Conservation (phyloP, 2,797 vertebrate species). For the Urophycis tenuis region DNA sequence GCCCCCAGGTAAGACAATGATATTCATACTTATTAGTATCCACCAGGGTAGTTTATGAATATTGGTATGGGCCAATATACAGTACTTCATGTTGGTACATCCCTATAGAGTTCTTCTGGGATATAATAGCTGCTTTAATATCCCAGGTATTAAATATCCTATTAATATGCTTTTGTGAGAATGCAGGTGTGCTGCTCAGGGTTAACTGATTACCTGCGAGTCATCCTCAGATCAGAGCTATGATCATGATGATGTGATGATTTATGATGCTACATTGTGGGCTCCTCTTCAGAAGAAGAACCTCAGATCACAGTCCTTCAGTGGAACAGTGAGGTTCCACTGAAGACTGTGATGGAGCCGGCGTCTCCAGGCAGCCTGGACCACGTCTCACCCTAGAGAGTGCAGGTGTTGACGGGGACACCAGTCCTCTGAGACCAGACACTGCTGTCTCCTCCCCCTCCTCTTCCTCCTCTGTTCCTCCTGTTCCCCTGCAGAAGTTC, state of each 20-base stretch:
- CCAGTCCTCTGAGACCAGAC: neutral
- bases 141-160: too few species aligned
- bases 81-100: neutral
- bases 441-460: neutral
- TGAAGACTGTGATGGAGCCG: too few species aligned
- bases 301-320: neutral
- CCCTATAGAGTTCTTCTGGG: neutral
- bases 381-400: neutral
- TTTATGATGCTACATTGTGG: neutral
- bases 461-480: neutral
- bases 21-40: neutral
- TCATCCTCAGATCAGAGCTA: neutral
- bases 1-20: too few species aligned
- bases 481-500: neutral
- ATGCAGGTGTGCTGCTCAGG: neutral
- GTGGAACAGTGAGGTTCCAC: too few species aligned
- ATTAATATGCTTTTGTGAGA: neutral
- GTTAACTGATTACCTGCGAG: neutral
- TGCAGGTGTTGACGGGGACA: neutral
- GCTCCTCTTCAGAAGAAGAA: neutral
- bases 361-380: neutral
- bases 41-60: neutral
- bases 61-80: neutral
- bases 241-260: neutral
- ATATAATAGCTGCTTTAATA: neutral